phyloP scores from a whole-genome alignment of 1,140 invertebrate species.

The Heliconius nattereri region DNA sequence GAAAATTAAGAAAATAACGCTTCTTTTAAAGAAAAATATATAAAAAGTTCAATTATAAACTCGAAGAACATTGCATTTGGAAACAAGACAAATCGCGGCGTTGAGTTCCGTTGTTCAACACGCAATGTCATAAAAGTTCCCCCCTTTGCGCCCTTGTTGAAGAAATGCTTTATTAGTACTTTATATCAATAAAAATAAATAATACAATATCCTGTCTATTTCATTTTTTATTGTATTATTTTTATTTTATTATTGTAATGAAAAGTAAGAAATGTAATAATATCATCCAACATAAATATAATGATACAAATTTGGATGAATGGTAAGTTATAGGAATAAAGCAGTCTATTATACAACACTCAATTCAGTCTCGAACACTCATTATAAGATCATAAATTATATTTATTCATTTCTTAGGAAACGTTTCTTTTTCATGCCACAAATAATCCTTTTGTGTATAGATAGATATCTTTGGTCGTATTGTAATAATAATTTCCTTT shows the following conservation, averaged over 20 bases:
- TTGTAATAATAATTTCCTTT: no score
- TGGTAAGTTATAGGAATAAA: not conserved
- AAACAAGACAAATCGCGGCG: no score
- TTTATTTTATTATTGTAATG: not conserved
- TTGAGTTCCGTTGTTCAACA: no score
- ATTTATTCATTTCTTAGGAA: not conserved
- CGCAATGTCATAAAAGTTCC: no score
- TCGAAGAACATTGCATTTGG: no score
- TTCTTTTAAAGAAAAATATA: no score
- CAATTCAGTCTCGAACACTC: not conserved
- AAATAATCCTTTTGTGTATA: not conserved
- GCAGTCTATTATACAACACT: not conserved
- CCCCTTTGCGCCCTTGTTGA: no score
- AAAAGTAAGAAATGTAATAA: not conserved
- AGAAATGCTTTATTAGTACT: no score
- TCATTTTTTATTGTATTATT: no score
- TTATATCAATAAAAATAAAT: not conserved
- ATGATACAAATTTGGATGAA: not conserved
- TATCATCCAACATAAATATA: not conserved
- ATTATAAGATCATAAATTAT: constrained; percentile 6
- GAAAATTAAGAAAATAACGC: no score
- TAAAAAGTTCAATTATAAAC: no score
- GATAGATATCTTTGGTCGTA: not conserved
- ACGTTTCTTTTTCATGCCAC: not conserved
- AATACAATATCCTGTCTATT: not conserved